These are phyloP conservation scores for Numida meleagris DNA, from an alignment of 2,113 vertebrate species.

Conservation along the genomic window DNA sequence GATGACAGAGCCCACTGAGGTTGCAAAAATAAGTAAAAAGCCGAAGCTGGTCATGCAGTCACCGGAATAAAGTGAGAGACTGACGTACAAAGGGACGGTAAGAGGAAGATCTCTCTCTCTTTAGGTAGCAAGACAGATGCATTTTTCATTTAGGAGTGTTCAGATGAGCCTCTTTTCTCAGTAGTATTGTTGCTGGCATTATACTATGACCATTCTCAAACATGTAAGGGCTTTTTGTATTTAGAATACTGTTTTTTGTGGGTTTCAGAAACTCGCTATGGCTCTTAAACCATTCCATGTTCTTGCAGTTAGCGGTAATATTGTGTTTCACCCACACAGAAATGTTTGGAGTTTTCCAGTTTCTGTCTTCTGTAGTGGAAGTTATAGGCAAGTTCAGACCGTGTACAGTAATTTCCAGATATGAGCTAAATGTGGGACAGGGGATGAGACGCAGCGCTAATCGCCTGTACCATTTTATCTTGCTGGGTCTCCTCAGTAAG, in stretches of 20 bases:
- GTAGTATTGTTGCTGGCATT: neutral
- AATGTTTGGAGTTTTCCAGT: neutral
- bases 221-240: conserved; percentile 38
- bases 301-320: conserved; percentile 5
- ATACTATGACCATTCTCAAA: neutral
- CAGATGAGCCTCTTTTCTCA: conserved; percentile 20
- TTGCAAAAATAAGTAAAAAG: neutral
- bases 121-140: neutral
- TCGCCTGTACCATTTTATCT: neutral
- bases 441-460: neutral
- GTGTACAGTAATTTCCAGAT: conserved; percentile 11
- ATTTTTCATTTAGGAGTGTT: neutral
- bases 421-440: neutral
- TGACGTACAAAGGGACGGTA: neutral
- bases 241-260: conserved; percentile 20
- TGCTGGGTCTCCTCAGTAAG: conserved; percentile 34
- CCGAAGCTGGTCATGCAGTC: conserved; percentile 1
- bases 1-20: neutral
- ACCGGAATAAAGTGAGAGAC: neutral
- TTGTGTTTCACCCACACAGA: neutral
- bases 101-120: neutral
- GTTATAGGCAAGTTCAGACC: neutral
- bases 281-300: conserved; percentile 49
- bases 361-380: conserved; percentile 20
- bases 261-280: neutral